These are phyloP conservation scores for Lepidurus apus DNA, from an alignment of 1,140 invertebrate genomes.

Conservation along the genomic window DNA sequence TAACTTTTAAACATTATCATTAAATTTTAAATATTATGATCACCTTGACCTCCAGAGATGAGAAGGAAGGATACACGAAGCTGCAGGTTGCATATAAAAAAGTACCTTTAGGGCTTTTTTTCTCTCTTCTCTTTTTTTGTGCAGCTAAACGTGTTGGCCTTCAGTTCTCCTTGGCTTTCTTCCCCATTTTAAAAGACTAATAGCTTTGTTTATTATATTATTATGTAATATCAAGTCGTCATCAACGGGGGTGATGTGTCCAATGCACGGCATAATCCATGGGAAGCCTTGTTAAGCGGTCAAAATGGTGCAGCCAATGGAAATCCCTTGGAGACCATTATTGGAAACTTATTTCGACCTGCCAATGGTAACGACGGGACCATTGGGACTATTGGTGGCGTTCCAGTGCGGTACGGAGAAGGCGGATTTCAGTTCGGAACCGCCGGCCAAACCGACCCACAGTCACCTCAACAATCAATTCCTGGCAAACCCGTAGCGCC, in stretches of 20 bases:
- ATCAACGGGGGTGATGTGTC: slow-evolving; percentile 5
- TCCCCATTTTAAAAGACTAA: too few relatives aligned
- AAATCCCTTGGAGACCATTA: background rate
- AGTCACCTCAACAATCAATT: background rate
- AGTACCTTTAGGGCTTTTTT: background rate
- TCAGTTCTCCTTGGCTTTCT: background rate
- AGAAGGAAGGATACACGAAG: background rate
- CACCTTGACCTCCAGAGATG: background rate
- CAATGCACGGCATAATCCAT: background rate
- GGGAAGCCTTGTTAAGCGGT: slow-evolving; percentile 1
- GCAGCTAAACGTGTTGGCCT: background rate
- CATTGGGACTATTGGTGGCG: background rate
- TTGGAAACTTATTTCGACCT: background rate
- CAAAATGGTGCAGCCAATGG: background rate
- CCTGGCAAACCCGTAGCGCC: background rate
- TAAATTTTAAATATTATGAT: too few relatives aligned
- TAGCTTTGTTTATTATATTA: too few relatives aligned
- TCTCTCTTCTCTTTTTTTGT: background rate
- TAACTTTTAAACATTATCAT: too few relatives aligned
- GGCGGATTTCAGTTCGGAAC: background rate
- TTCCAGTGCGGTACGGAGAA: background rate
- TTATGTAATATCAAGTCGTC: background rate
- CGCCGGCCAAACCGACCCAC: background rate
- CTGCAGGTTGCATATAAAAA: background rate
- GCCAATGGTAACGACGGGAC: background rate